Conservation (phyloP, 2,113 vertebrate species). For the Alectura lathami region DNA sequence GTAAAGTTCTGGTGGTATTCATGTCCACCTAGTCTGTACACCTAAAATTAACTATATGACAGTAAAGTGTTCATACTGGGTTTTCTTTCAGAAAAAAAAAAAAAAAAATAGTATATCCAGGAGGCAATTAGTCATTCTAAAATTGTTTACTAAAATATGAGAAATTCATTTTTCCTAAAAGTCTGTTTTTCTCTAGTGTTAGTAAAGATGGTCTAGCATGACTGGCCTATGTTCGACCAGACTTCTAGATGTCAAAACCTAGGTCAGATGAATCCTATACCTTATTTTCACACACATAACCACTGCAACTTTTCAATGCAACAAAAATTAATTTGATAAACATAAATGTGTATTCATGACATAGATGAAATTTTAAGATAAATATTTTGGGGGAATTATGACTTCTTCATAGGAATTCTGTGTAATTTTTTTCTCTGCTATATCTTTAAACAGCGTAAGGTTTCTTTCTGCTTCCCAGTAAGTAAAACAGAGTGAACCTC, state of each 20-base stretch:
- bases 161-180: not conserved
- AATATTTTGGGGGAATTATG: not conserved
- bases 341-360: fast-evolving
- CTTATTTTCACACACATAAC: not conserved
- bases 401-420: fast-evolving
- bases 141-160: not conserved
- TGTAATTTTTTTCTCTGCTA: not conserved
- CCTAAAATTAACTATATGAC: not conserved
- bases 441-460: not conserved
- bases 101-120: not conserved
- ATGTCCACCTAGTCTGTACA: not conserved
- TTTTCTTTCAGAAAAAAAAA: not conserved
- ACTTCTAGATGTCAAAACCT: not conserved
- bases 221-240: not conserved
- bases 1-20: not conserved
- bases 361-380: not conserved
- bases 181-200: not conserved
- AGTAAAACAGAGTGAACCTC: not conserved
- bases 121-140: not conserved
- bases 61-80: not conserved
- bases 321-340: not conserved
- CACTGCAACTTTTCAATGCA: not conserved
- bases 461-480: not conserved
- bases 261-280: not conserved
- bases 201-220: not conserved